Evolutionary conservation across 2,113 vertebrate genomes (phyloP), one percentile per base, ranked within the genome.

Genomic region (Lampris incognitus): DNA sequence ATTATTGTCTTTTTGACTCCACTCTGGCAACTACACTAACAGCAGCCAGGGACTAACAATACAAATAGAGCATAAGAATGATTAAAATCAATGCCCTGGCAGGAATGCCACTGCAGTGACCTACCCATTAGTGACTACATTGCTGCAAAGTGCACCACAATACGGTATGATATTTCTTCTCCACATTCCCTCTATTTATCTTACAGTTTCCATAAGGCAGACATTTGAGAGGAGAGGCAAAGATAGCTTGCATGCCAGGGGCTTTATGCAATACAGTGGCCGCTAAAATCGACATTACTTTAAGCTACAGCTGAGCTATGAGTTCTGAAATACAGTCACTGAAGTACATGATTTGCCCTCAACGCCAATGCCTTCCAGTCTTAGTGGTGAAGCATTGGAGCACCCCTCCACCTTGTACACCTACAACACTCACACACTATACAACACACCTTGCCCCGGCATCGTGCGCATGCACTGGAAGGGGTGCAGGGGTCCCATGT

Each of bases 51-150:
- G 74, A 65, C 71, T 56, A 56, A 67, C 57, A 69, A 64, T 38
- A 57, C 81, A 88, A 90, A 83, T 85, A 85, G 86, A 89, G 87
- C 87, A 79, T 75, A 78, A 79, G 24, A 24, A 24, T 72, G 72
- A 81, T 57, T 59, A 46, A 86, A 89, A 89, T 92, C 83, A 82
- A 89, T 86, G 79, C 69, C 74, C 61, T 60, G 67, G 63, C 58
- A 66, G 65, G 62, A 46, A 62, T 81, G 58, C 48, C 60, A 65
- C 68, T 1, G 44, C 65, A 82, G 68, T 72, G 72, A 81, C 66
- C 69, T 44, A 72, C 66, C 37, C 59, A 41, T 60, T 57, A n/a
- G 8, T 39, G 7, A n/a, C 36, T 24, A 48, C 54, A 6, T 11
- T 49, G 69, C 11, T 61, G n/a, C 69, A 58, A 62, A 60, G 69